Evolutionary conservation across 2,888 invertebrate species (phyloP).

Genomic region (Stictocephala bisonia): DNA sequence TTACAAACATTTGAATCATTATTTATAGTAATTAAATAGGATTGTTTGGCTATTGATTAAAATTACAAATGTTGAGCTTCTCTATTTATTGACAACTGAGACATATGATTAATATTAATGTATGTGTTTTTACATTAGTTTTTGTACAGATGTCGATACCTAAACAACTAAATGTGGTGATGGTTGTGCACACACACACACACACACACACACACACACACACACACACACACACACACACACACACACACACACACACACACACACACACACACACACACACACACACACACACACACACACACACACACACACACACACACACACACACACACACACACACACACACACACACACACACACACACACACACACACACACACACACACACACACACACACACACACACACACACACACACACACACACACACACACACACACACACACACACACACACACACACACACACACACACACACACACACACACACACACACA

Average conservation of each 20-base stretch:
- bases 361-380: constrained; percentile 13
- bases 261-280: constrained; percentile 13
- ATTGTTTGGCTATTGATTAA: too few relatives aligned
- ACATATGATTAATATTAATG: too few relatives aligned
- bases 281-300: constrained; percentile 13
- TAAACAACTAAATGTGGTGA: too few relatives aligned
- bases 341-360: constrained; percentile 13
- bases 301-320: constrained; percentile 13
- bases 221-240: constrained; percentile 9
- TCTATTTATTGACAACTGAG: too few relatives aligned
- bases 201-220: constrained; percentile 13
- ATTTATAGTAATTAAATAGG: too few relatives aligned
- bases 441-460: constrained; percentile 13
- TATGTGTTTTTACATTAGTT: too few relatives aligned
- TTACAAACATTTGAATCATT: too few relatives aligned
- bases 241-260: constrained; percentile 9
- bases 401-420: constrained; percentile 13
- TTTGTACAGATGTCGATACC: too few relatives aligned
- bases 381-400: constrained; percentile 13
- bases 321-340: constrained; percentile 13
- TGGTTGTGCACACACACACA: constrained; percentile 1
- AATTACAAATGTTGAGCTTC: too few relatives aligned
- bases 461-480: constrained; percentile 13
- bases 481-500: constrained; percentile 13
- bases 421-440: constrained; percentile 13